Percentiles rank a stretch among this genome's conserved stretches.
Evolutionary conservation across 2,113 vertebrate species (phyloP).

Genomic region (Chascanopsetta lugubris): DNA sequence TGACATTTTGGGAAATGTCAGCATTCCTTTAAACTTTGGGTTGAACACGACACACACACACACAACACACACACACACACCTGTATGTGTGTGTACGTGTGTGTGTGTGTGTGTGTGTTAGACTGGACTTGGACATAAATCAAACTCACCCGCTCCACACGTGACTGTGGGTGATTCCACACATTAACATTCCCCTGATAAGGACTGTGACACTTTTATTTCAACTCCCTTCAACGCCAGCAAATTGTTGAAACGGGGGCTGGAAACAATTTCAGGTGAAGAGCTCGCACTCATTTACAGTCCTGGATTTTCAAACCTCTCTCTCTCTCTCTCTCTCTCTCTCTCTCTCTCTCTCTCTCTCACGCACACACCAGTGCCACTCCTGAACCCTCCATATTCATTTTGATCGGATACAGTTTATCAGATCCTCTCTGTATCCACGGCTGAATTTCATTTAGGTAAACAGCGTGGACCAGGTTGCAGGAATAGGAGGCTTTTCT

Average conservation of each 20-base stretch:
- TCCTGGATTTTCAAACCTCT: conserved; percentile 2
- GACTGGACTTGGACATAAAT: too few species aligned
- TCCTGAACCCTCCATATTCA: not conserved
- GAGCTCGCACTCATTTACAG: not conserved
- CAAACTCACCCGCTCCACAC: not conserved
- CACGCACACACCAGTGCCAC: not conserved
- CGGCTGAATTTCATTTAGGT: conserved; percentile 1
- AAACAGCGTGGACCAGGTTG: not conserved
- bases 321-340: too few species aligned
- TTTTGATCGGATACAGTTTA: not conserved
- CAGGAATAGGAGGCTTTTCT: not conserved
- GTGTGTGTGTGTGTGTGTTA: too few species aligned
- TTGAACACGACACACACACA: too few species aligned
- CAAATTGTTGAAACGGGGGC: not conserved
- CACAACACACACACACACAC: too few species aligned
- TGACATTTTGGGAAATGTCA: not conserved
- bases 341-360: too few species aligned
- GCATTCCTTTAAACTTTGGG: not conserved
- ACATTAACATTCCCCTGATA: not conserved
- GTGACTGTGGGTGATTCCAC: not conserved
- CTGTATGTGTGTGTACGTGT: too few species aligned
- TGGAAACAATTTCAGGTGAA: not conserved
- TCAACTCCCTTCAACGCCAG: not conserved
- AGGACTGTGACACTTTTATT: not conserved
- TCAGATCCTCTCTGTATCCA: not conserved